phyloP scores from a whole-genome alignment of 2,113 vertebrate species.

The Ageneiosus marmoratus region DNA sequence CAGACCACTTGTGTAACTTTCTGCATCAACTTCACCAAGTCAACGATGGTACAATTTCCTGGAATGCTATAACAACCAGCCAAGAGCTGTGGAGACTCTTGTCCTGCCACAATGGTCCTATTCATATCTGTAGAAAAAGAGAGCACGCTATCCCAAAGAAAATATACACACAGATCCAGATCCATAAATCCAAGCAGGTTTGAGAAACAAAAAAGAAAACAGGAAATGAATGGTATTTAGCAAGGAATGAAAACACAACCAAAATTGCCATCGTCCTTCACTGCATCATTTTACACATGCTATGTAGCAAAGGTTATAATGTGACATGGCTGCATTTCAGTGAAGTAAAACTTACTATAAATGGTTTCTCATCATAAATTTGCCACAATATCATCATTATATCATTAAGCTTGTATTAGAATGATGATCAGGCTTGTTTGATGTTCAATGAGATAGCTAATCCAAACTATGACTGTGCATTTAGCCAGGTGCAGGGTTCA shows the following conservation, averaged over 20 bases:
- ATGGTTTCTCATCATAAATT: not conserved
- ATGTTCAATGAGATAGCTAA: not conserved
- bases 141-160: not conserved
- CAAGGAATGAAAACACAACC: not conserved
- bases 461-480: not conserved
- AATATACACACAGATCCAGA: not conserved
- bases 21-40: not conserved
- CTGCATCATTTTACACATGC: not conserved
- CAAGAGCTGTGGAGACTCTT: not conserved
- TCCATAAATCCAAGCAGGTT: conserved; percentile 4
- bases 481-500: not conserved
- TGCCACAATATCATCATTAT: not conserved
- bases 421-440: not conserved
- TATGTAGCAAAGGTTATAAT: not conserved
- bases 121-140: not conserved
- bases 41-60: not conserved
- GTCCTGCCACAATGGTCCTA: conserved; percentile 6
- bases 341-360: not conserved
- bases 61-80: not conserved
- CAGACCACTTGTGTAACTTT: not conserved
- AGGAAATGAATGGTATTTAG: not conserved
- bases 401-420: not conserved
- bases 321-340: not conserved
- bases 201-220: not conserved
- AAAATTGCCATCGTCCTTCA: not conserved